These are phyloP conservation scores for Epizoanthus scotinus DNA, from an alignment of 92 coral and sea anemone species.

Conservation along the genomic window DNA sequence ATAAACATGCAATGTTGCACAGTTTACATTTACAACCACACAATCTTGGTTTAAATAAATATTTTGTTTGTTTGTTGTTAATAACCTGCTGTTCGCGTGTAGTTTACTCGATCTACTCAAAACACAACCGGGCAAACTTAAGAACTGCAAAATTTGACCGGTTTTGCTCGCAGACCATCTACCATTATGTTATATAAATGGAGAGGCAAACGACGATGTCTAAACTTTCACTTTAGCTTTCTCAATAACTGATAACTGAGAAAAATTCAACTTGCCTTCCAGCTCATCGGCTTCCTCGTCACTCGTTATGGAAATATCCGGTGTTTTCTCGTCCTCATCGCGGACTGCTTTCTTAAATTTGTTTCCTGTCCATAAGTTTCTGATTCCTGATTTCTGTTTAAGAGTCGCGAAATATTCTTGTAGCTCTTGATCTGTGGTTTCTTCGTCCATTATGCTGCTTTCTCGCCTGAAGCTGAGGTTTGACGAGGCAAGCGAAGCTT, in stretches of 20 bases:
- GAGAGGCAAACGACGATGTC: not conserved
- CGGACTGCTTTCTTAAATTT: slow-evolving; percentile 78
- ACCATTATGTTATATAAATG: not conserved
- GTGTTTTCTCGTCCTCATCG: slow-evolving; percentile 87
- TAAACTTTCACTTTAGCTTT: not conserved
- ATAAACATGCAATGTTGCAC: too few relatives aligned
- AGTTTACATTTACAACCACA: too few relatives aligned
- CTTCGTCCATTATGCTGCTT: slow-evolving; percentile 78
- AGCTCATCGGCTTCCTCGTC: slow-evolving; percentile 51
- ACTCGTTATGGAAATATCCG: slow-evolving; percentile 90
- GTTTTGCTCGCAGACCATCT: too few relatives aligned
- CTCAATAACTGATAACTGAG: too few relatives aligned
- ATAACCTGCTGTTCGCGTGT: too few relatives aligned
- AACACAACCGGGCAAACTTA: too few relatives aligned
- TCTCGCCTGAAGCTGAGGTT: slow-evolving; percentile 31
- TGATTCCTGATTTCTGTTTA: slow-evolving; percentile 87
- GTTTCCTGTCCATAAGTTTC: slow-evolving; percentile 81
- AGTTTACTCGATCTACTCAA: too few relatives aligned
- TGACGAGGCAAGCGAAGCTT: slow-evolving; percentile 44
- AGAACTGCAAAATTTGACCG: too few relatives aligned
- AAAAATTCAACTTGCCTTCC: not conserved
- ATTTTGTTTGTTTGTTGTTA: too few relatives aligned
- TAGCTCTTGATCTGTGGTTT: slow-evolving; percentile 76
- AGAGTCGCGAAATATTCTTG: slow-evolving; percentile 80
- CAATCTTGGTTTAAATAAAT: too few relatives aligned